Conservation (phyloP, 2,113 vertebrate genomes). For the Petroica traversi region DNA sequence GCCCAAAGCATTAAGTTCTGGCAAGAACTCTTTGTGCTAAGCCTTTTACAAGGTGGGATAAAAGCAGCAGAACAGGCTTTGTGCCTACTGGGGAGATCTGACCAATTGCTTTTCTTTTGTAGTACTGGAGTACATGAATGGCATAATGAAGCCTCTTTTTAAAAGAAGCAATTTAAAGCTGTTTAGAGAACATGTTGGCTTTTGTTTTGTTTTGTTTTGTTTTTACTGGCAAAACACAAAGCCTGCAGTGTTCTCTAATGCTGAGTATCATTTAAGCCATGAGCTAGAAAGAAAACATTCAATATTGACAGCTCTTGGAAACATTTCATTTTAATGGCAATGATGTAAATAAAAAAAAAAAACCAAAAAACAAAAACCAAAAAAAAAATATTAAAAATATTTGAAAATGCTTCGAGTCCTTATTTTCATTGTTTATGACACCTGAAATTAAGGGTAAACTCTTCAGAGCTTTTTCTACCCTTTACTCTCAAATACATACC, state of each 20-base stretch:
- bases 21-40: neutral
- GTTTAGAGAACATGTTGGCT: neutral
- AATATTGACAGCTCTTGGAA: neutral
- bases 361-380: too few species aligned
- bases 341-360: neutral
- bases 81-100: neutral
- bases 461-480: fast-evolving
- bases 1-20: neutral
- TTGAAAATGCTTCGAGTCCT: neutral
- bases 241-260: neutral
- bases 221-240: neutral
- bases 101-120: neutral
- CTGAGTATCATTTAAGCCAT: neutral
- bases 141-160: neutral
- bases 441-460: neutral
- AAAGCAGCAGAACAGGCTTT: neutral
- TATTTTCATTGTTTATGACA: neutral
- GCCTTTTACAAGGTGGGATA: neutral
- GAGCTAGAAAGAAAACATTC: neutral
- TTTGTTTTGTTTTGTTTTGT: neutral
- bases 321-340: neutral
- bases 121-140: neutral
- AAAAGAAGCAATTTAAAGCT: neutral
- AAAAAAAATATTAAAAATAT: neutral
- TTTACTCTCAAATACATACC: neutral